phyloP scores from a whole-genome alignment of 2,888 invertebrate genomes.

The Melipona beecheii region DNA sequence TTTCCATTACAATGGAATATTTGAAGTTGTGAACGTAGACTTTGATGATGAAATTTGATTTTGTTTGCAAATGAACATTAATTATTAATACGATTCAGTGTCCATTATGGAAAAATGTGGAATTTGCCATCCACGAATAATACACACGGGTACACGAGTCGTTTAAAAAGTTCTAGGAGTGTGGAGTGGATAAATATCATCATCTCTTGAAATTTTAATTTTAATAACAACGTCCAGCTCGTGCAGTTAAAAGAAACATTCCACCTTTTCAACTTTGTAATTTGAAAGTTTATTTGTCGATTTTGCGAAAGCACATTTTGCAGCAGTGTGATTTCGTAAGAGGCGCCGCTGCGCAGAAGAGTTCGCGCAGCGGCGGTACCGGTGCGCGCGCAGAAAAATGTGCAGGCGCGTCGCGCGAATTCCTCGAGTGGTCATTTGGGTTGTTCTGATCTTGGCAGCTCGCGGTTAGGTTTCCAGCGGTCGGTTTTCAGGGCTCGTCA shows the following conservation, averaged over 20 bases:
- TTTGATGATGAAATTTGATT: not conserved
- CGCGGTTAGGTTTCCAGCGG: constrained; percentile 45
- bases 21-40: not conserved
- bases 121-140: too few species aligned
- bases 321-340: not conserved
- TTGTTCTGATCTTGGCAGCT: constrained; percentile 7
- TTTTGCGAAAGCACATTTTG: not conserved
- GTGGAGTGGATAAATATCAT: not conserved
- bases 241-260: too few species aligned
- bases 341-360: not conserved
- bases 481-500: constrained; percentile 43
- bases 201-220: not conserved
- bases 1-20: not conserved
- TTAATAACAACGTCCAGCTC: too few species aligned
- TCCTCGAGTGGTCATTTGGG: constrained; percentile 14
- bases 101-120: not conserved
- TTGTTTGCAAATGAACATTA: not conserved
- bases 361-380: not conserved
- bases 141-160: not conserved
- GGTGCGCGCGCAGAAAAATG: constrained; percentile 1
- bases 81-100: not conserved
- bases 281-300: too few species aligned
- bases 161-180: not conserved
- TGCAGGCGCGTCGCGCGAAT: constrained; percentile 14
- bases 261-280: too few species aligned